Evolutionary conservation across 2,888 invertebrate genomes (phyloP), one percentile per base, ranked within the genome.

Genomic region (Platycheirus rosarum): DNA sequence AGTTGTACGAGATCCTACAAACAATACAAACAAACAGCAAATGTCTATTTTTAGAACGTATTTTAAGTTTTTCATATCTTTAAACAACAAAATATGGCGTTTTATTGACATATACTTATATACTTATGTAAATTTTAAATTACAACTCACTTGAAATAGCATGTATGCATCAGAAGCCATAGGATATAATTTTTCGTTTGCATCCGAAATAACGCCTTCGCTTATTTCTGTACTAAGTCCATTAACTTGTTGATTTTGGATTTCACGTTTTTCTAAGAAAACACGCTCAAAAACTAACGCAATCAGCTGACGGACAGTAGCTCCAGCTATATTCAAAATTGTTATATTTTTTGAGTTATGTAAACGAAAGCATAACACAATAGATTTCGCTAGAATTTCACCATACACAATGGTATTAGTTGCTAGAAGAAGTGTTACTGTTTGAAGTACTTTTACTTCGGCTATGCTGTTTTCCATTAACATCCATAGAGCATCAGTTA

Each of bases 251-350:
- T 85, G 85, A 23, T 85, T 86, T 16, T 87, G 87, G n/a, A 87
- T 46, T 20, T 85, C 86, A 8, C 86, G 80, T 49, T 88, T 89
- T 29, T 89, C 89, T 51, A 89, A 84, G 66, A 88, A 88, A 14
- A 97, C 96, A 57, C 97, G 92, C 88, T 97, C 97, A 91, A 97
- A 97, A 2, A 97, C 97, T 68, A 97, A 92, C 18, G 97, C 97
- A 18, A 98, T 97, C 26, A 99, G 92, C 89, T 99, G 99, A 18
- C 99, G 92, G 23, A 99, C 97, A 0, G 98, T 98, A 32, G 99
- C 99, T 1, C 98, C 98, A 6, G 99, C 99, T 9, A 99, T 98
- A 90, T 98, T 99, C 57, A 97, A 96, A 46, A 98, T 98, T 77
- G 97, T 97, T 1, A 95, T 94, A 91, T 99, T 98, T 90, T 97